Evolutionary conservation across 1,140 invertebrate species (phyloP), one percentile per base, ranked within the genome.

Genomic region (Macrosteles quadrilineatus): DNA sequence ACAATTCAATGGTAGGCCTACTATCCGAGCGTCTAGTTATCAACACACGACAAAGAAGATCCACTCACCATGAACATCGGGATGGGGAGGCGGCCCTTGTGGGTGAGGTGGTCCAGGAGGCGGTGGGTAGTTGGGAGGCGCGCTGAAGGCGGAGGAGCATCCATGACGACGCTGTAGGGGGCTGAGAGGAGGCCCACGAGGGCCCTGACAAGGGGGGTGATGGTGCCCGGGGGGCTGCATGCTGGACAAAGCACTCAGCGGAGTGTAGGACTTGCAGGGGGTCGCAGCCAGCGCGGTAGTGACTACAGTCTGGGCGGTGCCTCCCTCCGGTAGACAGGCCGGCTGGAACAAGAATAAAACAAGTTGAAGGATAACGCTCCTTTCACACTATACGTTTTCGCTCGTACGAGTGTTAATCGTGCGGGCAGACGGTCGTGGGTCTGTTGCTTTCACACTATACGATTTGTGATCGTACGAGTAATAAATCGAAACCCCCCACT

Each of bases 221-320:
- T 43, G 30, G 9, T 72, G 69, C 71, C 89, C 89, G 1, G 91
- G 91, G 29, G 92, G 92, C 81, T 92, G 87, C 92, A 94, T 94
- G 72, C 88, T 92, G 40, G 91, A 93, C 68, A 94, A 81, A n/a
- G 92, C 92, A 59, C 90, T 89, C 40, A 94, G 83, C 17, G 92
- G 92, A 36, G 91, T 93, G 77, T 94, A 94, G 29, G 85, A 86
- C 75, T 87, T 87, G 75, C 69, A 67, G 11, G 69, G 69, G 1
- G 63, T 19, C 0, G 63, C 63, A 1, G 63, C 63, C 19, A 66
- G 25, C 6, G 67, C 21, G 2, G 70, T 66, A 11, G 69, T 64
- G 36, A 47, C 62, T n/a, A 57, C 40, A 4, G 59, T 63, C n/a
- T 29, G 59, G 11, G 59, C 29, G n/a, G 59, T 12, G 9, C 47